A percentile compares a stretch with the other conserved stretches of the same genome.
phyloP scores from a whole-genome alignment of 2,113 vertebrate genomes.

The Paracanthobrama guichenoti region DNA sequence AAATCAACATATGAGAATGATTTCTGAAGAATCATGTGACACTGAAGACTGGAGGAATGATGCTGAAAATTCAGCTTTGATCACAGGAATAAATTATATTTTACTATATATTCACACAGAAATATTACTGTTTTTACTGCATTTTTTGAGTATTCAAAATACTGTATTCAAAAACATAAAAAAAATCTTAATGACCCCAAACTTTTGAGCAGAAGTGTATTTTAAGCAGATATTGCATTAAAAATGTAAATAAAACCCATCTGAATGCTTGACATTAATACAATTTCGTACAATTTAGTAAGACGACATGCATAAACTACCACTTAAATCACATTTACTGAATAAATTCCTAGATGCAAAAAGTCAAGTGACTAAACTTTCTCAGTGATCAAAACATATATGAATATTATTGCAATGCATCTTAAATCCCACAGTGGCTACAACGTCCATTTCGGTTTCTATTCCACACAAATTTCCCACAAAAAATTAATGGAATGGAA shows the following conservation, averaged over 20 bases:
- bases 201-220: background rate
- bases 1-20: background rate
- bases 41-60: too few relatives aligned
- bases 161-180: too few relatives aligned
- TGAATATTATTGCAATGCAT: background rate
- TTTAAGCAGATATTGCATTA: background rate
- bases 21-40: too few relatives aligned
- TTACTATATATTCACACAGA: background rate
- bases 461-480: background rate
- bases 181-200: too few relatives aligned
- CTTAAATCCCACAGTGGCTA: background rate
- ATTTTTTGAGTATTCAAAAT: too few relatives aligned
- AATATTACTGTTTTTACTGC: too few relatives aligned
- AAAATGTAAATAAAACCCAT: background rate
- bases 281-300: too few relatives aligned
- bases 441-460: background rate
- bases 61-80: background rate
- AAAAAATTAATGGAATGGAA: background rate
- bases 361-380: background rate
- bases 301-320: background rate
- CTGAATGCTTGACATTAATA: background rate
- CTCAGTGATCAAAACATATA: background rate
- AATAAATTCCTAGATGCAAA: background rate
- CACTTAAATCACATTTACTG: background rate
- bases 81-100: background rate